Conservation (phyloP, 2,888 invertebrate species). For the Anarsia innoxiella region DNA sequence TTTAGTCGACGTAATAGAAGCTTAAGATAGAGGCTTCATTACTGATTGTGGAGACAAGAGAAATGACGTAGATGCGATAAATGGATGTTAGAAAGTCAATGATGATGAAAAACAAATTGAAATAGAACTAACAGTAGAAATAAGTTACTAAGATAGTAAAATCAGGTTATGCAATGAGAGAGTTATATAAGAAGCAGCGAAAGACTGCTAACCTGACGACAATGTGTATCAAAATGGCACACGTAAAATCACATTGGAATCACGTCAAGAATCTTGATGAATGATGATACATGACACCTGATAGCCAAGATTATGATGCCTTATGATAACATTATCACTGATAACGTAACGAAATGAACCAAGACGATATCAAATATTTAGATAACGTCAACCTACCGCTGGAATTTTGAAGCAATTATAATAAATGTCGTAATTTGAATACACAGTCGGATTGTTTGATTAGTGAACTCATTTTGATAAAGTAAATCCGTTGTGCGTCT, state of each 20-base stretch:
- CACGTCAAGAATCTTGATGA: conserved; percentile 62
- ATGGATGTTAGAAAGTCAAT: no score
- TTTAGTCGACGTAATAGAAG: conserved; percentile 29
- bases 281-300: conserved; percentile 51
- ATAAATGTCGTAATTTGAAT: conserved; percentile 4
- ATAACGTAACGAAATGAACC: conserved; percentile 8
- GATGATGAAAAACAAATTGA: no score
- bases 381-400: conserved; percentile 15
- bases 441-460: conserved; percentile 4
- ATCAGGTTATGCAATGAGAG: no score
- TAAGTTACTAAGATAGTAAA: no score
- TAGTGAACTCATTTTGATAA: conserved; percentile 4
- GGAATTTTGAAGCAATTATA: conserved; percentile 10
- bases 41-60: no score
- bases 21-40: no score
- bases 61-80: no score
- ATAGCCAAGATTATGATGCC: conserved; percentile 18
- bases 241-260: conserved; percentile 29
- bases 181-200: background rate
- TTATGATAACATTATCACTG: conserved; percentile 18
- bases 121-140: no score
- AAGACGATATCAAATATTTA: conserved; percentile 18
- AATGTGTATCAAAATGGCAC: conserved; percentile 43
- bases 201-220: conserved; percentile 25
- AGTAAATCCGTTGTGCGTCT: background rate